phyloP scores from a whole-genome alignment of 1,140 invertebrate genomes.

The Leptoteleia sp. region DNA sequence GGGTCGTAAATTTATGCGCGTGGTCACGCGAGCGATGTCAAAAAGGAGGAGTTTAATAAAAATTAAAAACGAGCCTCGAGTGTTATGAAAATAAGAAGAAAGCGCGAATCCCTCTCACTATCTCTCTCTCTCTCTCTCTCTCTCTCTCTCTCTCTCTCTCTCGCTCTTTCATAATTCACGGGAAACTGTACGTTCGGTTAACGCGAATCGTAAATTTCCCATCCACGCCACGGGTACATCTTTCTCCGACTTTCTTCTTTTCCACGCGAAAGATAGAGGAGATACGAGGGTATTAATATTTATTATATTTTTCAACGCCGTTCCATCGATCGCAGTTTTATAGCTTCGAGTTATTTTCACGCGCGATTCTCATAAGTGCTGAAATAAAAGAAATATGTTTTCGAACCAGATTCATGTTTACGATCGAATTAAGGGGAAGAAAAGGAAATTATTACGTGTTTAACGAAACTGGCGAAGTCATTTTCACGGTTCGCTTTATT shows the following conservation, averaged over 20 bases:
- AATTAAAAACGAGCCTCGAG: slow-evolving; percentile 35
- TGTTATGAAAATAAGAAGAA: slow-evolving; percentile 58
- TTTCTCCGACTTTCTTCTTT: slow-evolving; percentile 55
- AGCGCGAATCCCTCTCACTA: slow-evolving; percentile 39
- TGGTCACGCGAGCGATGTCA: slow-evolving; percentile 25
- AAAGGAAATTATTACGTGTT: too few species aligned
- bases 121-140: too few species aligned
- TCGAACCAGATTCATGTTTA: too few species aligned
- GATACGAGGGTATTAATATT: slow-evolving; percentile 41
- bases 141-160: too few species aligned
- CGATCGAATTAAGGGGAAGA: too few species aligned
- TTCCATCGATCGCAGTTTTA: slow-evolving; percentile 14
- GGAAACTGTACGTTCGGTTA: slow-evolving; percentile 35
- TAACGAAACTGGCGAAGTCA: too few species aligned
- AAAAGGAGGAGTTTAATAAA: slow-evolving; percentile 11
- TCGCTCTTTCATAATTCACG: slow-evolving; percentile 55
- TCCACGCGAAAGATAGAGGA: slow-evolving; percentile 37
- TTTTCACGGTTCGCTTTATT: too few species aligned
- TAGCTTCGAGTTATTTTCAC: background rate
- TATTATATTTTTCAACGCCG: slow-evolving; percentile 33
- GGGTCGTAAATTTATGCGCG: slow-evolving; percentile 1
- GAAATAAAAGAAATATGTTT: too few species aligned
- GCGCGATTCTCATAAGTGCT: background rate
- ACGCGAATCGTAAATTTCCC: slow-evolving; percentile 55
- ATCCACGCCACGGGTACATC: slow-evolving; percentile 1